phyloP scores from a whole-genome alignment of 2,113 vertebrate species.

The Nyctereutes procyonoides region DNA sequence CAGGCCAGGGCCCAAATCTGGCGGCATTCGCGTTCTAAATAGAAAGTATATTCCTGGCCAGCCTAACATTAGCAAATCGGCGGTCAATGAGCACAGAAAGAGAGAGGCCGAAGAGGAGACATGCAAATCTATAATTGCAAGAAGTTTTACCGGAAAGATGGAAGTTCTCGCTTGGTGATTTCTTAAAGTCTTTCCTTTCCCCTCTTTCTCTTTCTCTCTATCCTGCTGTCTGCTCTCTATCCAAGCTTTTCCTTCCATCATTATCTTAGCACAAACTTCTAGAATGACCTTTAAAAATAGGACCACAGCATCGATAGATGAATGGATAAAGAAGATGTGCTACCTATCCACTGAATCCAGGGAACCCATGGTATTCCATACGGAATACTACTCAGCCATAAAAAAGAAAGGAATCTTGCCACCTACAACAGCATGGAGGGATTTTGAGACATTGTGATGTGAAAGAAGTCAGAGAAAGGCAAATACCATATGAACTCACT shows the following conservation, averaged over 20 bases:
- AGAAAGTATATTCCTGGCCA: constrained; percentile 80
- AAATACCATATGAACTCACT: neutral
- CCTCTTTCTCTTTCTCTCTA: neutral
- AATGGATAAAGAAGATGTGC: neutral
- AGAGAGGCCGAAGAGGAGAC: constrained; percentile 30
- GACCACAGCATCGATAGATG: too few species aligned
- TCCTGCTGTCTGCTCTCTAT: neutral
- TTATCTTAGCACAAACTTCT: neutral
- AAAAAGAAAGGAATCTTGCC: neutral
- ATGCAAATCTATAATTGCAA: constrained; percentile 47
- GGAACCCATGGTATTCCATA: too few species aligned
- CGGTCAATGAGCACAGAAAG: constrained; percentile 37
- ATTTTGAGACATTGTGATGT: neutral
- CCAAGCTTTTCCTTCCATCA: neutral
- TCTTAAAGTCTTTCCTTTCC: neutral
- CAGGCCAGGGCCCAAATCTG: constrained; percentile 67
- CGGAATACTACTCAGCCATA: neutral
- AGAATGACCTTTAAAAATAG: neutral
- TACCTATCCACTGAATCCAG: neutral
- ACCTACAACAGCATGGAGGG: too few species aligned
- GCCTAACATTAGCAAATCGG: constrained; percentile 67
- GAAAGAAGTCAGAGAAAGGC: neutral
- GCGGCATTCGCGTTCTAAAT: constrained; percentile 77
- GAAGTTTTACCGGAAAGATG: constrained; percentile 46
- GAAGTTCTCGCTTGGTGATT: neutral